A percentile compares a stretch with the other conserved stretches of the same genome.
Conservation (phyloP, 2,113 vertebrate genomes). For the Papio anubis region DNA sequence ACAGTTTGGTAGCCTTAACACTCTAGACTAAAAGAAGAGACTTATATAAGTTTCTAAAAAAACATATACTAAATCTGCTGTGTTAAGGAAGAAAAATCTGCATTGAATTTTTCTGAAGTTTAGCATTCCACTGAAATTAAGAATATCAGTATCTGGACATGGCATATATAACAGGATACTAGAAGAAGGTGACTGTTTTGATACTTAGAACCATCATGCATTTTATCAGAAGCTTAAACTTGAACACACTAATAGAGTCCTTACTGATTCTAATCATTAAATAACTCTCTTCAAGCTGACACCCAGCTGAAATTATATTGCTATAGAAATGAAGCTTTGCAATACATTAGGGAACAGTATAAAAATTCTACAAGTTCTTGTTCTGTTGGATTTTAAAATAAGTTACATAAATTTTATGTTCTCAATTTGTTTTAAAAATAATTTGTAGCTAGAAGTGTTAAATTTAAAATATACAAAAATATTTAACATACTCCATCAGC, state of each 20-base stretch:
- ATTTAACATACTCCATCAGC: neutral
- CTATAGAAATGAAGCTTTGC: neutral
- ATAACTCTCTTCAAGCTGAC: slow-evolving; percentile 32
- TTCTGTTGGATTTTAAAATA: slow-evolving; percentile 25
- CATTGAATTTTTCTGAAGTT: neutral
- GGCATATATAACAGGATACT: neutral
- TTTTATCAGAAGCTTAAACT: neutral
- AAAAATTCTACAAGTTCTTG: neutral
- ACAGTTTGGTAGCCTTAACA: neutral
- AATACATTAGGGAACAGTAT: neutral
- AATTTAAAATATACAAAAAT: slow-evolving; percentile 25
- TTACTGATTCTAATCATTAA: neutral
- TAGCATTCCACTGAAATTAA: neutral
- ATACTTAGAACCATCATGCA: neutral
- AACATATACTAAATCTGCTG: neutral
- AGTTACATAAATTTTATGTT: neutral
- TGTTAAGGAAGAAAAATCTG: neutral
- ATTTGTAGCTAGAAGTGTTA: neutral
- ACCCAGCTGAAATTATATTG: neutral
- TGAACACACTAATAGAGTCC: neutral
- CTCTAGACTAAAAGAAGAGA: neutral
- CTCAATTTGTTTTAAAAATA: slow-evolving; percentile 6
- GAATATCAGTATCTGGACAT: slow-evolving; percentile 19
- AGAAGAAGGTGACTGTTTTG: neutral
- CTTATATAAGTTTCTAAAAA: neutral